A percentile compares a stretch with the other conserved stretches of the same genome.
Conservation (phyloP, 2,113 vertebrate genomes). For the Nerophis lumbriciformis region DNA sequence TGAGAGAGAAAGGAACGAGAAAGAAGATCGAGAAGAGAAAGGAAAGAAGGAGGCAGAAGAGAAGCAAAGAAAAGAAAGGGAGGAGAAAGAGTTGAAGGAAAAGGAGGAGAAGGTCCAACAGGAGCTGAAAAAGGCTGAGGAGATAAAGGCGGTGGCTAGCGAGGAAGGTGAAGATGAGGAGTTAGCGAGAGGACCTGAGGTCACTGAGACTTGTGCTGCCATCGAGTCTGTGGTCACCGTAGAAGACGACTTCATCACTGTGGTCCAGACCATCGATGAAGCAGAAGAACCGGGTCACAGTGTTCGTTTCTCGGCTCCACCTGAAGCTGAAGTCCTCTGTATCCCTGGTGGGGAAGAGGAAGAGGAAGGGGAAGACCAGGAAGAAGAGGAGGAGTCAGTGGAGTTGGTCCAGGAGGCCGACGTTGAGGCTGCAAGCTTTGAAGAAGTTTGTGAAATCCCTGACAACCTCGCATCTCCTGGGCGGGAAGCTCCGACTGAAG, state of each 20-base stretch:
- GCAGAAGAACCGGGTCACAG: slow-evolving; percentile 86
- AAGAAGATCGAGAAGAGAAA: not conserved
- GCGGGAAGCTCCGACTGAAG: slow-evolving; percentile 74
- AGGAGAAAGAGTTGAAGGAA: slow-evolving; percentile 18
- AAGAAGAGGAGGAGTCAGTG: slow-evolving; percentile 65
- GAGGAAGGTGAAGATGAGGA: slow-evolving; percentile 23
- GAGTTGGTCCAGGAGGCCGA: slow-evolving; percentile 76
- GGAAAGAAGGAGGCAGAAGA: not conserved
- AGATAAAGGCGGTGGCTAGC: slow-evolving; percentile 16
- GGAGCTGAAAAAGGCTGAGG: slow-evolving; percentile 5
- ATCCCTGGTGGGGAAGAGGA: slow-evolving; percentile 51
- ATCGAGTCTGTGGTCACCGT: slow-evolving; percentile 96
- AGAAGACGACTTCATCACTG: slow-evolving; percentile 96
- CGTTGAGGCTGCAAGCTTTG: slow-evolving; percentile 67
- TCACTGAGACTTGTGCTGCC: slow-evolving; percentile 74
- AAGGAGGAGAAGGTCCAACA: slow-evolving; percentile 10
- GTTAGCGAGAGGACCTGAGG: slow-evolving; percentile 46
- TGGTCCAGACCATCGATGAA: slow-evolving; percentile 93
- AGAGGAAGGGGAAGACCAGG: slow-evolving; percentile 61
- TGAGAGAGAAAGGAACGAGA: not conserved
- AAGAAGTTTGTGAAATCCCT: slow-evolving; percentile 69
- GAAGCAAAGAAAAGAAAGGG: not conserved
- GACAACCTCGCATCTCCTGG: slow-evolving; percentile 77
- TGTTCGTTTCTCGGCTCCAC: slow-evolving; percentile 84
- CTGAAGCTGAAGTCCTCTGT: slow-evolving; percentile 66